Base-by-base conservation (phyloP, 2,797 vertebrate species). In the Sitta carolinensis region DNA sequence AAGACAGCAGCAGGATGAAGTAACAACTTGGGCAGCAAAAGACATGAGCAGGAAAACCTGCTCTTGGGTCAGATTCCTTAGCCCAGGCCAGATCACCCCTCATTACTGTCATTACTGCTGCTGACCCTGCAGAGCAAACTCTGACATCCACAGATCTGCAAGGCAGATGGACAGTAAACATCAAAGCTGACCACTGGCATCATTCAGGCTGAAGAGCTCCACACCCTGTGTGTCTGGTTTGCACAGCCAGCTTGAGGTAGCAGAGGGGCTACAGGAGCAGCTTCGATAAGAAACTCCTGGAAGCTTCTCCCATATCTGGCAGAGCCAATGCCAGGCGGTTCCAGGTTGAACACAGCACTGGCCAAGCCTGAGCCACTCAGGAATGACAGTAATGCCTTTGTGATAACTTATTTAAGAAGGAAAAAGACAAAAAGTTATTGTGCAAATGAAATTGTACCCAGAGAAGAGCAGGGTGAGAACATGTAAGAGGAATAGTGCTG, bases 1-100 rank as follows among this genome's bases (percentile, higher is more conserved):
- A 73, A 94, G 32, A 58, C 16, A 58, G 68, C 45, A 93, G 25
- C 32, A 84, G n/a, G 21, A 57, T 92, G 83, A 93, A 86, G 83
- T 50, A 91, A 88, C 2, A 5, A 47, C 1, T 0, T 51, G 66
- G 25, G 30, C 74, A 78, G 47, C 16, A 64, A 14, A 47, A 78
- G 27, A 43, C 27, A 51, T 2, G 3, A 66, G 48, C 32, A 48
- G 52, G 62, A 91, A 88, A 93, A 89, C 34, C 36, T 85, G 66
- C 47, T 69, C 61, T 61, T 13, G 11, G 12, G 47, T 77, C 61
- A 85, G 79, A 83, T 80, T 52, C 23, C 36, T 72, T 27, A n/a
- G 17, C 10, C n/a, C 34, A 66, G 76, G 40, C 25, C 21, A 74
- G 20, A 29, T 55, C 64, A 85, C 36, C 36, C 4, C 22, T 22